phyloP scores from a whole-genome alignment of 2,888 invertebrate genomes.

The Chydorus sphaericus region DNA sequence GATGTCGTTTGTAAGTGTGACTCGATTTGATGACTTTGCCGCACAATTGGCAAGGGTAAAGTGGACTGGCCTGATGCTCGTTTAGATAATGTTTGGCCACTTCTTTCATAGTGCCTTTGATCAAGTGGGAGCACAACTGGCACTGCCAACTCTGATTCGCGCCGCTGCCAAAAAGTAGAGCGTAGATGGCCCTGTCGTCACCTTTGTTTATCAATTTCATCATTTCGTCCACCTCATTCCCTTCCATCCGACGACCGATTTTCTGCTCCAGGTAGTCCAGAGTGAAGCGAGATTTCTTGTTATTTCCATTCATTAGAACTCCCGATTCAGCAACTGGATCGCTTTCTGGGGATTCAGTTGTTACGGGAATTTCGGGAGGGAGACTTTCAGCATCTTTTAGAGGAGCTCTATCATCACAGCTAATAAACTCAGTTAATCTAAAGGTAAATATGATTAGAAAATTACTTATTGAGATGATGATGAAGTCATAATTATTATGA shows the following conservation, averaged over 20 bases:
- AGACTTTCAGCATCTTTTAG: background rate
- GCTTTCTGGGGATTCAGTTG: background rate
- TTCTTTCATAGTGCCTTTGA: constrained; percentile 11
- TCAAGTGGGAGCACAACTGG: constrained; percentile 3
- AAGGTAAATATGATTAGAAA: too few species aligned
- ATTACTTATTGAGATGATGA: too few species aligned
- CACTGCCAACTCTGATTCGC: constrained; percentile 11
- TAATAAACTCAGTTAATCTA: too few species aligned
- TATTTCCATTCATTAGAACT: background rate
- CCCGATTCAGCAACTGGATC: background rate
- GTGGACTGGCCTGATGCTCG: constrained; percentile 5
- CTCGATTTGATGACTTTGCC: constrained; percentile 12
- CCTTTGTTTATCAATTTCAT: constrained; percentile 6
- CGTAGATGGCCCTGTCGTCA: constrained; percentile 10
- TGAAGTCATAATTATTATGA: too few species aligned
- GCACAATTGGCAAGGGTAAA: constrained; percentile 11
- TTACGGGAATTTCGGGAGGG: background rate
- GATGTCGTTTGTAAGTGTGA: constrained; percentile 11
- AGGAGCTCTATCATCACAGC: background rate
- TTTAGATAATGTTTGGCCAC: constrained; percentile 10
- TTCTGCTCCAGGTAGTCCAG: constrained; percentile 10
- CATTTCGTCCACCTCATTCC: constrained; percentile 4
- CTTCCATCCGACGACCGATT: background rate
- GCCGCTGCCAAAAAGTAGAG: constrained; percentile 6
- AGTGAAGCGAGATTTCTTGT: constrained; percentile 12